Evolutionary conservation across 2,888 invertebrate genomes (phyloP).

Genomic region (Parapristionchus giblindavisi): DNA sequence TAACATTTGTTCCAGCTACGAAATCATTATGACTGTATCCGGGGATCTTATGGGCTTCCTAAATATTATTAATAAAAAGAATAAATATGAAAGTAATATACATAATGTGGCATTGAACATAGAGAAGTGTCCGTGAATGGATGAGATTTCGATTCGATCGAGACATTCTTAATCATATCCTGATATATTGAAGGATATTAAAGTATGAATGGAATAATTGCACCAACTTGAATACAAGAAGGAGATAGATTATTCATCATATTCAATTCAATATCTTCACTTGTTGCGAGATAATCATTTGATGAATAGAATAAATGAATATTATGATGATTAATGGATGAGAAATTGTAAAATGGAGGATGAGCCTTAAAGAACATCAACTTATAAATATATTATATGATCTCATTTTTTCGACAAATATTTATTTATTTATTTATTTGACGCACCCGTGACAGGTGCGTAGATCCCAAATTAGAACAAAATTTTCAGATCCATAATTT

Average conservation of each 20-base stretch:
- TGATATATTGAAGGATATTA: too few relatives aligned
- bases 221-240: too few relatives aligned
- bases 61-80: background rate
- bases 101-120: background rate
- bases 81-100: background rate
- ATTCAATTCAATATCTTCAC: conserved; percentile 8
- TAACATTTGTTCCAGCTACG: conserved; percentile 16
- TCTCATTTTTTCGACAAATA: too few relatives aligned
- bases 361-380: too few relatives aligned
- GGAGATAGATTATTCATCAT: conserved; percentile 11
- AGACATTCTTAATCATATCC: background rate
- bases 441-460: background rate
- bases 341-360: conserved; percentile 13
- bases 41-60: conserved; percentile 13
- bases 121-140: background rate
- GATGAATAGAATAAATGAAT: conserved; percentile 22
- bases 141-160: background rate
- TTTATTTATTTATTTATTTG: too few relatives aligned
- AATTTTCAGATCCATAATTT: too few relatives aligned
- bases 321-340: background rate
- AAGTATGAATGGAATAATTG: too few relatives aligned
- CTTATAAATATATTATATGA: too few relatives aligned
- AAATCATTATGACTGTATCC: conserved; percentile 28
- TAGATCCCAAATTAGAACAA: too few relatives aligned
- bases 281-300: conserved; percentile 8